Evolutionary conservation across 2,797 vertebrate genomes (phyloP).

Genomic region (Cynopterus sphinx): DNA sequence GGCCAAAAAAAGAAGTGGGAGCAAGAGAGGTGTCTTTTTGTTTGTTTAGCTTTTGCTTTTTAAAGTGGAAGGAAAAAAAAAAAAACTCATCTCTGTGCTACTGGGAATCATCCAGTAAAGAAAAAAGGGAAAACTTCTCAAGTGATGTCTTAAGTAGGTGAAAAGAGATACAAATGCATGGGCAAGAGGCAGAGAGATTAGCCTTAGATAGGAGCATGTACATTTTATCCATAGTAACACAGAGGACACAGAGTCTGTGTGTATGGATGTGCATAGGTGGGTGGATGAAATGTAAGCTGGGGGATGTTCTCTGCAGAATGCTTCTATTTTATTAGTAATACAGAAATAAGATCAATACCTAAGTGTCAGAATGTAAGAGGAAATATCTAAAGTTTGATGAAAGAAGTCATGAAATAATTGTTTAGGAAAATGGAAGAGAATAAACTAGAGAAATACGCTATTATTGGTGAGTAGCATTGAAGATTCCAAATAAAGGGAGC

Average conservation of each 20-base stretch:
- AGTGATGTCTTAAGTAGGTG: neutral
- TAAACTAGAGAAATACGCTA: neutral
- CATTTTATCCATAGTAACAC: neutral
- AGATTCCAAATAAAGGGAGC: neutral
- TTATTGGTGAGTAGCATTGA: neutral
- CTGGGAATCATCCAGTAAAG: neutral
- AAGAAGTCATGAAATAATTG: neutral
- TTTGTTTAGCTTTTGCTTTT: neutral
- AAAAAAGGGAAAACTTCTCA: neutral
- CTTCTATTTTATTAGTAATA: neutral
- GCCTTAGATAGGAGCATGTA: neutral
- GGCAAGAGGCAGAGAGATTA: neutral
- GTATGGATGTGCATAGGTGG: neutral
- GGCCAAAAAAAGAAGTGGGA: neutral
- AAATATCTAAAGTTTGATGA: neutral
- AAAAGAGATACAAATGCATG: neutral
- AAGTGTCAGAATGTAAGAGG: neutral
- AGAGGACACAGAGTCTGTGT: neutral
- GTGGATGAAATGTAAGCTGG: neutral
- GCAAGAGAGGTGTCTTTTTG: neutral
- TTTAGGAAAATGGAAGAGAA: neutral
- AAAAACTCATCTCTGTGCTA: neutral
- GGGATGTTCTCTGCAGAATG: neutral
- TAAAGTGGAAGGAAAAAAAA: neutral
- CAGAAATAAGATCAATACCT: neutral